Evolutionary conservation across 2,113 vertebrate species (phyloP).

Genomic region (Hemiscyllium ocellatum): DNA sequence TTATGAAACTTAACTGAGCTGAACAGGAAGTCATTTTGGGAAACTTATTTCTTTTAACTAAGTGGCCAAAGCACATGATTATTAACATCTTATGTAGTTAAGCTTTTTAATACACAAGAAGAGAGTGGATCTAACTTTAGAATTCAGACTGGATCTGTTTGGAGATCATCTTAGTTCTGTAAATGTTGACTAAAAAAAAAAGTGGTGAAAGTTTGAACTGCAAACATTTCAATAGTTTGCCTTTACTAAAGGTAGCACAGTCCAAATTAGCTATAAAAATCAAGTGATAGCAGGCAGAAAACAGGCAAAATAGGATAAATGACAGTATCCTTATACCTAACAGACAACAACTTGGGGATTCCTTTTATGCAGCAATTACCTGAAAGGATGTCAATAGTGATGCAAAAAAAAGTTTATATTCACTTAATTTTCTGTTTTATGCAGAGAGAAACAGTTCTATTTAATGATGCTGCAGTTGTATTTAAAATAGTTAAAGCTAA

Average conservation of each 20-base stretch:
- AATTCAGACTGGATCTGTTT: not conserved
- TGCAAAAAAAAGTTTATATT: not conserved
- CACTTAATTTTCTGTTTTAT: not conserved
- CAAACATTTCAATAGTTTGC: no score
- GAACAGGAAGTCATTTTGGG: not conserved
- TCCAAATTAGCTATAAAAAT: not conserved
- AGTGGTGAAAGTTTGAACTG: not conserved
- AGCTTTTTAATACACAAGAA: no score
- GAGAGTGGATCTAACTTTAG: not conserved
- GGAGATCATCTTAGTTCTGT: not conserved
- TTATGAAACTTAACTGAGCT: not conserved
- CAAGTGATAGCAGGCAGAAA: not conserved
- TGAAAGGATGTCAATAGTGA: not conserved
- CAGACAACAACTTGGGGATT: not conserved
- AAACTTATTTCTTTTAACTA: no score
- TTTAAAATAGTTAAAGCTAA: not conserved
- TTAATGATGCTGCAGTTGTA: not conserved
- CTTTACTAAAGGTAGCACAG: not conserved
- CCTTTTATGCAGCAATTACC: not conserved
- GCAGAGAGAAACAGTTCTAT: not conserved
- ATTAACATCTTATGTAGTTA: no score
- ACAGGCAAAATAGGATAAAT: not conserved
- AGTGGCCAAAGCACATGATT: no score
- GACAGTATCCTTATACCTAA: no score
- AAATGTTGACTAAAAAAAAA: not conserved